Percentiles rank a stretch among this genome's conserved stretches.
These are phyloP conservation scores for Sylvia borin DNA, from an alignment of 2,797 vertebrate genomes.

Conservation along the genomic window DNA sequence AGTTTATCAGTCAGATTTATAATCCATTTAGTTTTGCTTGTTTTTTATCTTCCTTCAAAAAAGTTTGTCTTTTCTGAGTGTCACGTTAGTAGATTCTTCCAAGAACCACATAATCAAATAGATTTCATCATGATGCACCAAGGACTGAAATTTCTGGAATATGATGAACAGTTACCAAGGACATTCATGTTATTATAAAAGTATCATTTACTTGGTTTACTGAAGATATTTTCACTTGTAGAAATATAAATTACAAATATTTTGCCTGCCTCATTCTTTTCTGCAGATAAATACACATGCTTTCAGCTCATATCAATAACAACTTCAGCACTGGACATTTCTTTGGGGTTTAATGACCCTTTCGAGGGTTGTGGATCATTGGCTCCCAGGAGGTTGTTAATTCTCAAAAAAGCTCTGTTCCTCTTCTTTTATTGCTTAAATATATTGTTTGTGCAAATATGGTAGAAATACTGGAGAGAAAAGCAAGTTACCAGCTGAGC, in stretches of 20 bases:
- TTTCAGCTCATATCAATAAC: not conserved
- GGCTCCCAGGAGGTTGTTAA: not conserved
- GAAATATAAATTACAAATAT: not conserved
- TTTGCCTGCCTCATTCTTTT: not conserved
- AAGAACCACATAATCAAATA: not conserved
- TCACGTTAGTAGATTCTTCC: not conserved
- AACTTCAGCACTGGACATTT: not conserved
- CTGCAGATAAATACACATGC: not conserved
- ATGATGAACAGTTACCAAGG: not conserved
- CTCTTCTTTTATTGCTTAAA: constrained; percentile 22
- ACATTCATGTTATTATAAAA: not conserved
- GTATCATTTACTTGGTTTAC: not conserved
- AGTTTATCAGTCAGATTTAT: not conserved
- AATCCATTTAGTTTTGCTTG: not conserved
- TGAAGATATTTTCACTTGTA: not conserved
- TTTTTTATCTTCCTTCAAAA: not conserved
- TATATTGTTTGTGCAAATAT: not conserved
- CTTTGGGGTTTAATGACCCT: constrained; percentile 5
- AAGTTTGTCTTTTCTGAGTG: not conserved
- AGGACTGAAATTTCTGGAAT: not conserved
- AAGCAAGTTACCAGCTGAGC: not conserved
- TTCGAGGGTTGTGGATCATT: not conserved
- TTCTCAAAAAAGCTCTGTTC: not conserved
- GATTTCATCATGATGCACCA: fast-evolving
- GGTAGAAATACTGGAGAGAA: not conserved